Percentiles rank a stretch among this genome's conserved stretches.
These are phyloP conservation scores for Chamaetylas fuelleborni DNA, from an alignment of 2,113 vertebrate species.

Conservation along the genomic window DNA sequence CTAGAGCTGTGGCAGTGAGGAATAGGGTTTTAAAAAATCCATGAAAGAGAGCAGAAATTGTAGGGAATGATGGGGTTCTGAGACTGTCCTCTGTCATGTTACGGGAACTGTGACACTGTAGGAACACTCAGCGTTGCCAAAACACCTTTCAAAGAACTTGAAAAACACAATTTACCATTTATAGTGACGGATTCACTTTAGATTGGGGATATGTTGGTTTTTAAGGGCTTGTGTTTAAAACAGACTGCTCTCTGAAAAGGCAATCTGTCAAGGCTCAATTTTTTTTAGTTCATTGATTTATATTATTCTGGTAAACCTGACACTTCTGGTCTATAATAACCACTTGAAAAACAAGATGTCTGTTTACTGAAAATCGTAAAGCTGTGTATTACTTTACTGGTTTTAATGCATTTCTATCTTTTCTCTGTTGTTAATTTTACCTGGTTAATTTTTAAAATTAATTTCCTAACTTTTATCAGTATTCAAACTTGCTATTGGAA, in stretches of 20 bases:
- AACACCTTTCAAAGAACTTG: background rate
- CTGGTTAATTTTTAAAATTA: background rate
- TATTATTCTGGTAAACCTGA: constrained; percentile 23
- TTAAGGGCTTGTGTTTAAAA: constrained; percentile 20
- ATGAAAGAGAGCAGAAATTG: background rate
- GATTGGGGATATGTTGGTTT: constrained; percentile 4
- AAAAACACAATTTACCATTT: background rate
- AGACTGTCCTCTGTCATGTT: background rate
- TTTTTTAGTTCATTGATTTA: constrained; percentile 50
- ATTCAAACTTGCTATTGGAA: background rate
- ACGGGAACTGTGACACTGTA: background rate
- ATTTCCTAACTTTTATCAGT: background rate
- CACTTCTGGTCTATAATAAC: constrained; percentile 29
- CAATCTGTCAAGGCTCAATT: constrained; percentile 21
- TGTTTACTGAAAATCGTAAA: background rate
- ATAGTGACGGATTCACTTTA: background rate
- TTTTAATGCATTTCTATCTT: background rate
- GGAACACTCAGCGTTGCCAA: rapidly evolving
- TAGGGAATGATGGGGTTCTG: background rate
- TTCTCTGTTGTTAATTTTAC: background rate
- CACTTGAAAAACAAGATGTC: constrained; percentile 29
- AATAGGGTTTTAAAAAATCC: background rate
- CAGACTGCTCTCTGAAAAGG: constrained; percentile 12
- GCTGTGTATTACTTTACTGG: background rate
- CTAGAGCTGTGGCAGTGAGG: background rate